Evolutionary conservation across 2,888 invertebrate species (phyloP), one percentile per base, ranked within the genome.

Genomic region (Thera britannica): DNA sequence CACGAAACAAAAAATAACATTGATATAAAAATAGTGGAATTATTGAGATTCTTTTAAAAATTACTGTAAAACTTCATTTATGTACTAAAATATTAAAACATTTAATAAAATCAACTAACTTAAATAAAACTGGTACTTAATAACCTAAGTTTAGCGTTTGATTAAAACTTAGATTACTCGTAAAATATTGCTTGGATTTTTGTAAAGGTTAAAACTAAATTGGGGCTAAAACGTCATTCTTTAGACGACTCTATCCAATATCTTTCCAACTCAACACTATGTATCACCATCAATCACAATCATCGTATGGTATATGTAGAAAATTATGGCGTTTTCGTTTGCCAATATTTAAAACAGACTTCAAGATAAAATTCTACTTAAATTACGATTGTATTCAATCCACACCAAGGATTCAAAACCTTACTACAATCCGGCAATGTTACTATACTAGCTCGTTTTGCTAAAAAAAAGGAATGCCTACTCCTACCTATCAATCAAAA

Each of bases 41-140:
- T 79, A 78, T 72, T 80, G 86, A 87, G 86, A 88, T 87, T 86
- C 85, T 84, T 83, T 75, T 76, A 75, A 70, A 73, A 74, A 75
- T 76, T 79, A 77, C 77, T 75, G 74, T 76, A 79, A 60, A 67
- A 69, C 64, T 52, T 68, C 46, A 68, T 44, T 67, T 69, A 68
- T 68, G 73, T 77, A 74, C 72, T 77, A 75, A 52, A 65, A 68
- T 68, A 72, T 68, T 57, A 57, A 70, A 68, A 72, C 65, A 68
- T 61, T 72, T 54, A 8, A 62, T 70, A 67, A 70, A 74, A 70
- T 68, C 58, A 69, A 69, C 56, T 72, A 55, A 58, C 23, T 51
- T 63, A 66, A 72, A 64, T 70, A 62, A 63, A 72, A 68, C 41
- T 65, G 65, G 65, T 70, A 70, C 44, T 46, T 7, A 63, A 58